Evolutionary conservation across 2,113 vertebrate genomes (phyloP), one percentile per base, ranked within the genome.

Genomic region (Perca schrenkii): DNA sequence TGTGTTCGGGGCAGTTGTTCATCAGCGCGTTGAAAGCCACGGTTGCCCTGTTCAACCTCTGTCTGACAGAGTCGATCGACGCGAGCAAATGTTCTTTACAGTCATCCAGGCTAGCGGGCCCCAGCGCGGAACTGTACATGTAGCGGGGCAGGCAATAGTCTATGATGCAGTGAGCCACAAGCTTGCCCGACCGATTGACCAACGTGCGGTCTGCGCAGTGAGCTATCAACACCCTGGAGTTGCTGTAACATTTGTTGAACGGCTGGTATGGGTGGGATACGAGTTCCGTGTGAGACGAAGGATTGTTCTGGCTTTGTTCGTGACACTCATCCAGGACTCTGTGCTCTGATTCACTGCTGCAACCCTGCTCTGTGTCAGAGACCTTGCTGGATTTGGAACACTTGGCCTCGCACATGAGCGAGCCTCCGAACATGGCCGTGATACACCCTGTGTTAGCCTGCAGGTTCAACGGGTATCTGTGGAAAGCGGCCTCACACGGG

Each of bases 1-100:
- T 76, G 50, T 76, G 74, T 6, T 46, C 34, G 0, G 74, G 74
- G 3, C 74, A 76, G n/a, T 25, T 76, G 62, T 76, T 76, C 74
- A 65, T 75, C 0, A 75, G 1, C 0, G 31, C 2, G 7, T 53
- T 54, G 61, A 75, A 75, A 4, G 61, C 61, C 0, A 10, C n/a
- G 0, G 11, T 63, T 0, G 67, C 77, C 4, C 67, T 54, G 3
- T n/a, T 46, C 15, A 54, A 4, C 12, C 17, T 7, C 0, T 43
- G n/a, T 46, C 62, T 15, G 21, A 76, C 7, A 0, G 74, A 25
- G 4, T 4, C 1, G 2, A 21, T 0, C 0, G 1, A 21, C 1
- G 0, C 1, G 2, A 28, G 4, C 34, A 52, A 6, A 4, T 62
- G 57, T 2, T 16, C 0, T 22, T 34, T 60, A 6, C 57, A 60